Evolutionary conservation across 1,140 invertebrate species (phyloP).

Genomic region (Drosophila kurseongensis): DNA sequence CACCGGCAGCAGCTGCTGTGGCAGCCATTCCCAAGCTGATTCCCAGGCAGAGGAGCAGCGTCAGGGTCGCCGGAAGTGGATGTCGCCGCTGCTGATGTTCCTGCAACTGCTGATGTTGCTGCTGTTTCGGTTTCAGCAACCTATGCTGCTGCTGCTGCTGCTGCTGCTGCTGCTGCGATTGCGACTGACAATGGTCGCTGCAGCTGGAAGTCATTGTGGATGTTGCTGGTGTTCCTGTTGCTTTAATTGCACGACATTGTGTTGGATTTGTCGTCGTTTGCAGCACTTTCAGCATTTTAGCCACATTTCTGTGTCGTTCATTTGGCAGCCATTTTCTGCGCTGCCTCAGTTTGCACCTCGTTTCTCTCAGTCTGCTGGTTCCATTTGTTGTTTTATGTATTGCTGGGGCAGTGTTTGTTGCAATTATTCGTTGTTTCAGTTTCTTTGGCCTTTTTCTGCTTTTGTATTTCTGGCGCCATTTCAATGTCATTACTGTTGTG

Average conservation of each 20-base stretch:
- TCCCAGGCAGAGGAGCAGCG: slow-evolving; percentile 52
- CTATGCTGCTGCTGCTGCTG: slow-evolving; percentile 29
- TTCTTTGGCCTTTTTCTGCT: slow-evolving; percentile 81
- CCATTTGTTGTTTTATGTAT: slow-evolving; percentile 33
- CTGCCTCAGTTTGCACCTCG: slow-evolving; percentile 35
- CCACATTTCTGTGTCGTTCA: slow-evolving; percentile 63
- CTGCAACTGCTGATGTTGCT: slow-evolving; percentile 27
- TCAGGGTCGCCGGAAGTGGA: slow-evolving; percentile 49
- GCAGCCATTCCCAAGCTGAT: slow-evolving; percentile 46
- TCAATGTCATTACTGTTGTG: slow-evolving; percentile 79
- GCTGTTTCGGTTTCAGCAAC: slow-evolving; percentile 39
- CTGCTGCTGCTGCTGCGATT: slow-evolving; percentile 27
- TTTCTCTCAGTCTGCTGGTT: slow-evolving; percentile 66
- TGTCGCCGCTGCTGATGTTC: slow-evolving; percentile 55
- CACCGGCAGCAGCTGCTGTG: slow-evolving; percentile 28
- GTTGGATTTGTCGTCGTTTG: slow-evolving; percentile 45
- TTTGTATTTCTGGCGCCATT: slow-evolving; percentile 84
- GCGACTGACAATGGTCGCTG: slow-evolving; percentile 51
- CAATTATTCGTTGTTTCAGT: slow-evolving; percentile 72
- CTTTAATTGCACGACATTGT: slow-evolving; percentile 79
- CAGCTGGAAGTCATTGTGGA: slow-evolving; percentile 57
- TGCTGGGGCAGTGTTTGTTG: slow-evolving; percentile 65
- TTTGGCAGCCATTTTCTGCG: slow-evolving; percentile 56
- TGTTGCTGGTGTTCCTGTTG: slow-evolving; percentile 44
- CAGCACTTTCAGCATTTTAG: slow-evolving; percentile 67